Evolutionary conservation across 2,113 vertebrate genomes (phyloP).

Genomic region (Boulengeromyrus knoepffleri): DNA sequence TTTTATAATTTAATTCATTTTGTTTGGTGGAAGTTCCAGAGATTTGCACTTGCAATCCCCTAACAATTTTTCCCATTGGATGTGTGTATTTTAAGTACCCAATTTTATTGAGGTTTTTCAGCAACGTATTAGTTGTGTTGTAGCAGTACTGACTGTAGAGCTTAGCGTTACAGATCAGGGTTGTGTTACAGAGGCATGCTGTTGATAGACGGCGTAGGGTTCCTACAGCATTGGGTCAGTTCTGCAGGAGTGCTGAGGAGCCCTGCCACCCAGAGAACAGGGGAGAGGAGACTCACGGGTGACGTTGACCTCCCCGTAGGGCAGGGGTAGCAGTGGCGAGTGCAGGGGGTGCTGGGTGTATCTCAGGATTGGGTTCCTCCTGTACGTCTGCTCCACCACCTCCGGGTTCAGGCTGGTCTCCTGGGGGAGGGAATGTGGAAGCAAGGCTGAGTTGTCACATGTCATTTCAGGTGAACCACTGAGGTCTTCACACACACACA

Average conservation of each 20-base stretch:
- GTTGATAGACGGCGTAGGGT: background rate
- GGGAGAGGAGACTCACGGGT: slow-evolving; percentile 59
- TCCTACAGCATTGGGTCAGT: background rate
- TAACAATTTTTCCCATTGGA: background rate
- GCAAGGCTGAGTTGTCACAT: background rate
- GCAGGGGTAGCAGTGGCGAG: slow-evolving; percentile 77
- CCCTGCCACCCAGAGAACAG: background rate
- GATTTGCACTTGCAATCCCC: background rate
- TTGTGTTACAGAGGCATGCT: background rate
- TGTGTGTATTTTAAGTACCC: background rate
- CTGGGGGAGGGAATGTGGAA: slow-evolving; percentile 40
- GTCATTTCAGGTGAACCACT: slow-evolving; percentile 44
- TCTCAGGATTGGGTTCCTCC: slow-evolving; percentile 82
- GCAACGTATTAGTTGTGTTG: background rate
- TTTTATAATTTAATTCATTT: background rate
- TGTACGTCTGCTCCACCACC: slow-evolving; percentile 80
- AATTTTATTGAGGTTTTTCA: background rate
- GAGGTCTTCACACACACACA: background rate
- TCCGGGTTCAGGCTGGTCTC: slow-evolving; percentile 81
- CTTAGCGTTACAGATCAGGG: background rate
- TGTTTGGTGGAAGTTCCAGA: background rate
- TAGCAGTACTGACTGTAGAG: background rate
- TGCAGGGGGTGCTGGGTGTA: slow-evolving; percentile 88
- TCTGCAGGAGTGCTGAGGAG: background rate
- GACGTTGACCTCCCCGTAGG: slow-evolving; percentile 74